Base-by-base conservation (phyloP, 1,140 invertebrate genomes). In the Drosophila pallidifrons region DNA sequence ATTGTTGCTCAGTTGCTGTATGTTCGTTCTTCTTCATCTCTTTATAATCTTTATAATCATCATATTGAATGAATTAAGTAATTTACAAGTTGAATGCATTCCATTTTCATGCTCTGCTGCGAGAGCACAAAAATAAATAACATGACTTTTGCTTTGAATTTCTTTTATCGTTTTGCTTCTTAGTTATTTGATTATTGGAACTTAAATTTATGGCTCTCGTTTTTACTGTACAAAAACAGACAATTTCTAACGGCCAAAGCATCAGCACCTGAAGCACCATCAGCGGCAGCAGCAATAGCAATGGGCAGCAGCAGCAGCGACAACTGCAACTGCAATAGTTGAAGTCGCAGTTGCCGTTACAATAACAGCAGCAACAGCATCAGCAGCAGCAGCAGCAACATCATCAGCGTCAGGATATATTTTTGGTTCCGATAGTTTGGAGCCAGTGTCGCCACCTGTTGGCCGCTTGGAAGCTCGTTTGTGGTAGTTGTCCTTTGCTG, bases 1-100 rank as follows among this genome's bases (percentile, higher is more conserved):
- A 87, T 87, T 87, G 82, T 87, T 87, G 82, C 82, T 87, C 82
- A 87, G 82, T 87, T 87, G 82, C 82, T 82, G 79, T 82, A 77
- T 76, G 43, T 77, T 76, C 66, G 7, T 57, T 49, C 38, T 46
- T 63, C 66, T 10, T 71, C 60, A 20, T 59, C 25, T 66, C 28
- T 69, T 76, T 65, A 58, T 65, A 28, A 49, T 61, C 63, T 25
- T 25, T 25, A 4, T 25, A 25, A 57, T 57, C 16, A 8, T 47
- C 15, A 47, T 16, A 16, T 16, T 47, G 46, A 20, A 47, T 47
- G 46, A 47, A 47, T 57, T 80, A 45, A 80, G 74, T 89, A 87
- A 87, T 88, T 87, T 87, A 87, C 83, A 87, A 87, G 87, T 82
- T 88, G 85, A 67, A 80, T 81, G 81, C 67, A 70, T 47, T 75